Evolutionary conservation across 2,113 vertebrate genomes (phyloP).

Genomic region (Lepidothrix coronata): DNA sequence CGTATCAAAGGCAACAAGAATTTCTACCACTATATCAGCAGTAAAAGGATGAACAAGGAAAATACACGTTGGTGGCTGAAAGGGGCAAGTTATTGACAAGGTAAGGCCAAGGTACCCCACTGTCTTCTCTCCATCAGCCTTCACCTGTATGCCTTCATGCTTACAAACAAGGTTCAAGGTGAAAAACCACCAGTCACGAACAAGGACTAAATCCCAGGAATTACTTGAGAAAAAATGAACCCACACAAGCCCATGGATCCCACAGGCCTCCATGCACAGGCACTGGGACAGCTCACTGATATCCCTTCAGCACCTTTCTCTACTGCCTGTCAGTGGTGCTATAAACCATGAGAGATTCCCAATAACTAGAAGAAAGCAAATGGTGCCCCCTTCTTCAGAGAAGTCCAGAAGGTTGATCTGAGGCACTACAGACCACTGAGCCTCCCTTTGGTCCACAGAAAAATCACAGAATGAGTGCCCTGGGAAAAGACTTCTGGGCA

Average conservation of each 20-base stretch:
- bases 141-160: not conserved
- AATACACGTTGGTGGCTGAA: accelerated
- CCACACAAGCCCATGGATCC: not conserved
- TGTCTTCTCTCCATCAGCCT: not conserved
- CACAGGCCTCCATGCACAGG: accelerated
- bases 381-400: not conserved
- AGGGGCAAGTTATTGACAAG: not conserved
- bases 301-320: not conserved
- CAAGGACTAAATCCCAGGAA: not conserved
- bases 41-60: not conserved
- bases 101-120: not conserved
- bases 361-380: not conserved
- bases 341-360: not conserved
- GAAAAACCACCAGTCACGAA: not conserved
- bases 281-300: accelerated
- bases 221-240: not conserved
- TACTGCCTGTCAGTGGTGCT: not conserved
- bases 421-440: not conserved
- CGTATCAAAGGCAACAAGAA: not conserved
- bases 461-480: not conserved
- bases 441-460: not conserved
- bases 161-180: not conserved
- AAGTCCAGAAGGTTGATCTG: not conserved
- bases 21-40: not conserved
- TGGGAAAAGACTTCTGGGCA: not conserved